A percentile compares a stretch with the other conserved stretches of the same genome.
phyloP scores from a whole-genome alignment of 2,797 vertebrate genomes.

The Clarias laeviceps region DNA sequence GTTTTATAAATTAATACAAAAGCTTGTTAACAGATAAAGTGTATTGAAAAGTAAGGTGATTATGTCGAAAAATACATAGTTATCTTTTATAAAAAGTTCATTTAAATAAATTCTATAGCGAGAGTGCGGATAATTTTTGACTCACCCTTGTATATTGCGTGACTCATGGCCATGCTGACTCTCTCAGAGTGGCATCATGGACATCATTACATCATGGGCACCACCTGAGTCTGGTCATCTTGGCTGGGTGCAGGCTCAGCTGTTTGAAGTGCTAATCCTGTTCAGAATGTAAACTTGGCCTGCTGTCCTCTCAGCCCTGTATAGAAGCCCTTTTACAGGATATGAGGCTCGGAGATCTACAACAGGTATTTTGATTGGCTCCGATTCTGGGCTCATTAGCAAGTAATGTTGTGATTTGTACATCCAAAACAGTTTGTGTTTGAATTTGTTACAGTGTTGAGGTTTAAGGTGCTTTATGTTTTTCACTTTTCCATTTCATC shows the following conservation, averaged over 20 bases:
- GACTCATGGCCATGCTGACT: constrained; percentile 1
- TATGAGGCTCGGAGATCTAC: neutral
- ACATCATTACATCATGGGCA: neutral
- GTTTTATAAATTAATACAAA: too few species aligned
- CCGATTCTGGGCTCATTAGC: constrained; percentile 3
- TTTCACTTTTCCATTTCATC: neutral
- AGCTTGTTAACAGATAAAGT: too few species aligned
- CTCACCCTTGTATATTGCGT: neutral
- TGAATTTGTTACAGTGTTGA: neutral
- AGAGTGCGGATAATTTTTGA: too few species aligned
- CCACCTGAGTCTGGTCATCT: constrained; percentile 5
- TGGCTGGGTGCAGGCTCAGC: neutral
- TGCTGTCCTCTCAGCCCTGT: neutral
- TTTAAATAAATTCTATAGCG: too few species aligned
- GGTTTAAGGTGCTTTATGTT: neutral
- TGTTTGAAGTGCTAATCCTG: constrained; percentile 44
- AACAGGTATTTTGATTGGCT: neutral
- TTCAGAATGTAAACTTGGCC: constrained; percentile 16
- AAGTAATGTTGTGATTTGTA: neutral
- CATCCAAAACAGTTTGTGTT: neutral
- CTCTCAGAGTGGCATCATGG: neutral
- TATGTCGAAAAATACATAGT: too few species aligned
- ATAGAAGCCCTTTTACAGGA: constrained; percentile 10
- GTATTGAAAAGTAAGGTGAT: too few species aligned
- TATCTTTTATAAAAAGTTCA: too few species aligned